Evolutionary conservation across 1,140 invertebrate genomes (phyloP).

Genomic region (Drosophila pectinifera): DNA sequence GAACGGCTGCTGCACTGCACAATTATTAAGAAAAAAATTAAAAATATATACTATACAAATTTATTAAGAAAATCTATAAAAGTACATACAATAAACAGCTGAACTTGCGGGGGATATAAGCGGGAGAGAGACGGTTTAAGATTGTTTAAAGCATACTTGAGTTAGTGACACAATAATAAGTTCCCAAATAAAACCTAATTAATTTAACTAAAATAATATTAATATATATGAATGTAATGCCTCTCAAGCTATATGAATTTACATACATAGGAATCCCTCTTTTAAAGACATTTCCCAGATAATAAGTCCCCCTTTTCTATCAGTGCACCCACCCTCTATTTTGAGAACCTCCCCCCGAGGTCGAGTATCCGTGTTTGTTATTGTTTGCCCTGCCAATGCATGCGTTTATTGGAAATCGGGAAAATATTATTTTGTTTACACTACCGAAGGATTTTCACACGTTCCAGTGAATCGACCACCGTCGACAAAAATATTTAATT

Average conservation of each 20-base stretch:
- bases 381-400: constrained; percentile 53
- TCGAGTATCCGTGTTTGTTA: constrained; percentile 40
- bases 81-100: background rate
- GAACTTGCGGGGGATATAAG: background rate
- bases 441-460: constrained; percentile 79
- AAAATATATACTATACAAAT: too few species aligned
- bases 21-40: background rate
- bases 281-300: background rate
- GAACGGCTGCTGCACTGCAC: background rate
- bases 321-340: constrained; percentile 7
- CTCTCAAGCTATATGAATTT: too few species aligned
- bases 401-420: constrained; percentile 64
- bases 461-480: constrained; percentile 48
- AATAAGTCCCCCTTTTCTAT: background rate
- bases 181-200: background rate
- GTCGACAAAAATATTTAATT: constrained; percentile 66
- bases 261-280: too few species aligned
- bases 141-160: too few species aligned
- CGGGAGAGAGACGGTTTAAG: too few species aligned
- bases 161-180: background rate
- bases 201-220: too few species aligned
- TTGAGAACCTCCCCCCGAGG: constrained; percentile 9
- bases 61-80: too few species aligned
- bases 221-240: background rate
- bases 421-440: constrained; percentile 75